Evolutionary conservation across 2,888 invertebrate genomes (phyloP).

Genomic region (Blomia tropicalis): DNA sequence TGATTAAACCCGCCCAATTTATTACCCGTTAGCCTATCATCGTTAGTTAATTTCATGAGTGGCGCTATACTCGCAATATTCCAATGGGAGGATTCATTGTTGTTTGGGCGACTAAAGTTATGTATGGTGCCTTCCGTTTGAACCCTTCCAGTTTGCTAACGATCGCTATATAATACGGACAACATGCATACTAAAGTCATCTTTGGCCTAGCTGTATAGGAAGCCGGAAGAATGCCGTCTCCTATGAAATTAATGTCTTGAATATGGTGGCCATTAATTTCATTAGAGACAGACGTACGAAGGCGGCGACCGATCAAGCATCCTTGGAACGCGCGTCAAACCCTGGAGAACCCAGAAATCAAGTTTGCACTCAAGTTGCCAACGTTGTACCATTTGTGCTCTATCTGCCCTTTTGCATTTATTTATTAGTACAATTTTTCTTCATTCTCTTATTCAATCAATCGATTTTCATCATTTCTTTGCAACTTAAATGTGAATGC

Average conservation of each 20-base stretch:
- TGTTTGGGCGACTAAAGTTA: not conserved
- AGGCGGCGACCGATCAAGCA: too few relatives aligned
- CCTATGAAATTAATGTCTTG: slow-evolving; percentile 3
- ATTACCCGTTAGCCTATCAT: slow-evolving; percentile 2
- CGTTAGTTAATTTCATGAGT: not conserved
- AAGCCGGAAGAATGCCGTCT: slow-evolving; percentile 3
- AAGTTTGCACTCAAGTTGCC: not conserved
- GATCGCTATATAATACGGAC: too few relatives aligned
- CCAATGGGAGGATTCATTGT: not conserved
- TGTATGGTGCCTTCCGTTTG: too few relatives aligned
- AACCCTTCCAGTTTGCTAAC: too few relatives aligned
- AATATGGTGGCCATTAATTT: slow-evolving; percentile 1
- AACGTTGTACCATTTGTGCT: not conserved
- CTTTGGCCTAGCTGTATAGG: not conserved
- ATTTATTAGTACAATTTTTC: slow-evolving; percentile 10
- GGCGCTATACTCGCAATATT: too few relatives aligned
- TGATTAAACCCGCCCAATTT: not conserved
- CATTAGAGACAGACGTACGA: too few relatives aligned
- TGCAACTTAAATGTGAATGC: not conserved
- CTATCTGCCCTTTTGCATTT: not conserved
- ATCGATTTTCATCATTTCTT: not conserved
- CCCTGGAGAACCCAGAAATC: too few relatives aligned
- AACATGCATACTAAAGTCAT: too few relatives aligned
- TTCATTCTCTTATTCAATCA: slow-evolving; percentile 13
- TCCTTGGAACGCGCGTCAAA: too few relatives aligned